Evolutionary conservation across 2,113 vertebrate species (phyloP), one percentile per base, ranked within the genome.

Genomic region (Chlorodrepanis virens): DNA sequence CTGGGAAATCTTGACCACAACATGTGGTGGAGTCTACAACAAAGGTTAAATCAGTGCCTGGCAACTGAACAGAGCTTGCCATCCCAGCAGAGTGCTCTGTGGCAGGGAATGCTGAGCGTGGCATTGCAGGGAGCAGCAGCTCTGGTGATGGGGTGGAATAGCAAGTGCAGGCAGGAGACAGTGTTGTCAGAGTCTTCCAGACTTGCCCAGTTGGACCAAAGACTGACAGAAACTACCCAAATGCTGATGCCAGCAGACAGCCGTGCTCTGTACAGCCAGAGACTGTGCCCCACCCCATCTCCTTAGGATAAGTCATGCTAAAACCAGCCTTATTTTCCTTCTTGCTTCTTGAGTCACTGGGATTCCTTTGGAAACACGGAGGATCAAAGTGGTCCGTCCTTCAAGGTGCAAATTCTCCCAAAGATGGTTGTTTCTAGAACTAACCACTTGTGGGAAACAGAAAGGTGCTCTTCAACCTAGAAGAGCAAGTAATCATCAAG

Each of bases 301-400:
- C 78, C 71, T 93, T 71, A 77, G 78, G 63, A 39, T 65, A 87
- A 94, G 57, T 74, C 94, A 94, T 92, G 80, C 87, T 89, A 90
- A 81, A 96, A 96, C 93, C 94, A 94, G 94, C 92, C 93, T 96
- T 56, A 52, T 83, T 90, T 52, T 96, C 79, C 72, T 94, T 93
- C 87, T 87, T 87, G 81, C 10, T 89, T 45, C 92, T 96, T 64
- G 69, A 91, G 83, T 87, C 93, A 93, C 53, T 80, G 85, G 75
- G 61, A 88, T 95, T 94, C 95, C 90, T 94, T 65, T 69, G 82
- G 85, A 53, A 96, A 94, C 82, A 85, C 0, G 1, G 69, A 67
- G 33, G 74, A 90, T 92, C 93, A 94, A 83, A 83, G 86, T 14
- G 29, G 82, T 74, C 75, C 90, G 82, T 74, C 85, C 91, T 95